Percentiles rank a stretch among this genome's conserved stretches.
These are phyloP conservation scores for Orius insidiosus DNA, from an alignment of 1,140 invertebrate genomes.

Conservation along the genomic window DNA sequence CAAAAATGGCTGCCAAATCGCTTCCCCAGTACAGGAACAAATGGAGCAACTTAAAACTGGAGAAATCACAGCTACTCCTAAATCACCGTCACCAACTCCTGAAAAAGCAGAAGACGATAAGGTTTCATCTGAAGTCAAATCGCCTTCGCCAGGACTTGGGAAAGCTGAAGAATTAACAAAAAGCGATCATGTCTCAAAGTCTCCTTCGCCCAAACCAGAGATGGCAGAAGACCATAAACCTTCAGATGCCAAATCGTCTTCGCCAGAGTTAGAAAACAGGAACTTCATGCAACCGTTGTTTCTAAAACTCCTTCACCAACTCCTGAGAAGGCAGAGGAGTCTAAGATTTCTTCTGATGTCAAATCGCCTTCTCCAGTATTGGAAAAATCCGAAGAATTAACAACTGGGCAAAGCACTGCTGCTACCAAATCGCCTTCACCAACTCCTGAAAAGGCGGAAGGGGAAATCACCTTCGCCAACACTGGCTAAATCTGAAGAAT, in stretches of 20 bases:
- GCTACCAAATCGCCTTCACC: background rate
- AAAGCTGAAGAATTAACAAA: too few relatives aligned
- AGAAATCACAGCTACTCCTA: background rate
- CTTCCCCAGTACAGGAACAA: background rate
- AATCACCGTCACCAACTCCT: background rate
- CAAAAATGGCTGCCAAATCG: background rate
- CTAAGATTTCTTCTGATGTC: background rate
- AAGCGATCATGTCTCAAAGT: background rate
- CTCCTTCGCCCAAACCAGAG: background rate
- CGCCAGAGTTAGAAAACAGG: background rate
- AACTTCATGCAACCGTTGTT: background rate
- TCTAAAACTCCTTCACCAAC: constrained; percentile 7
- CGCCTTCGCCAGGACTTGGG: background rate
- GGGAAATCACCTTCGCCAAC: background rate
- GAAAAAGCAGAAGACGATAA: background rate
- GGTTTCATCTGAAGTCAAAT: background rate
- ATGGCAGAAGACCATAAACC: background rate
- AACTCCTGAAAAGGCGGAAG: background rate
- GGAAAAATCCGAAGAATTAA: constrained; percentile 11
- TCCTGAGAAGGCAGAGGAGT: background rate
- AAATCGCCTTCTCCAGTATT: constrained; percentile 18
- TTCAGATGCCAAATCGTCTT: background rate
- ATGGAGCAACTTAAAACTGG: background rate
- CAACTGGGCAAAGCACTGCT: background rate
- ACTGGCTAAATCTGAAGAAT: background rate